Percentiles rank a stretch among this genome's conserved stretches.
Conservation (phyloP, 2,797 vertebrate genomes). For the Semaprochilodus insignis region DNA sequence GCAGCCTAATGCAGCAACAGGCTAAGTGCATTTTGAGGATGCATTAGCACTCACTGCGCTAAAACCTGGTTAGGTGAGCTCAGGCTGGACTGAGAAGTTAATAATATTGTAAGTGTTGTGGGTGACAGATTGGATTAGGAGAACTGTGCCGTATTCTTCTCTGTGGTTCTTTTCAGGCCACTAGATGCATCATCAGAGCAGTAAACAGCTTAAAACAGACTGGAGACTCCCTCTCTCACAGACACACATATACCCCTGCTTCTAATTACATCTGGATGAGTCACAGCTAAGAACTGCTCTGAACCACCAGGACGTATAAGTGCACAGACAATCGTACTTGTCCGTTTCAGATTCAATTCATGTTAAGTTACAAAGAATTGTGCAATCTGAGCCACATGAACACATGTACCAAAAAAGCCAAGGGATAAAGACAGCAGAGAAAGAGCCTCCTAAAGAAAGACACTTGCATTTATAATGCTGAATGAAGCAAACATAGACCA, state of each 20-base stretch:
- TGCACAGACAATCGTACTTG: background rate
- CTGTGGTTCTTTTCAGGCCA: background rate
- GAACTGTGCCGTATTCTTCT: background rate
- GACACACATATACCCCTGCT: background rate
- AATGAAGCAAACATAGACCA: background rate
- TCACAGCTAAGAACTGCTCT: background rate
- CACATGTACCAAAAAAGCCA: background rate
- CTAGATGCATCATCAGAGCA: background rate
- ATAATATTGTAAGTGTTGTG: background rate
- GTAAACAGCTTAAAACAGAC: background rate
- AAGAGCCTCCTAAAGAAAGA: background rate
- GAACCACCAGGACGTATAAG: too few species aligned
- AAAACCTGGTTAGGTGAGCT: too few species aligned
- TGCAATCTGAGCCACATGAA: background rate
- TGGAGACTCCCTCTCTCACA: background rate
- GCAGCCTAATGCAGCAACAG: too few species aligned
- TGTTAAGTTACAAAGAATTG: background rate
- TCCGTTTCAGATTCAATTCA: background rate
- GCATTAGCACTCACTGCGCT: too few species aligned
- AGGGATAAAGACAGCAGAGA: background rate
- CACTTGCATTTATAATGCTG: background rate
- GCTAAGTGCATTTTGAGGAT: too few species aligned
- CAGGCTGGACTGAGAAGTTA: too few species aligned
- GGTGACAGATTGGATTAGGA: constrained; percentile 5
- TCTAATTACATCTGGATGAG: constrained; percentile 20